Evolutionary conservation across 2,888 invertebrate species (phyloP).

Genomic region (Neelides folsomi): DNA sequence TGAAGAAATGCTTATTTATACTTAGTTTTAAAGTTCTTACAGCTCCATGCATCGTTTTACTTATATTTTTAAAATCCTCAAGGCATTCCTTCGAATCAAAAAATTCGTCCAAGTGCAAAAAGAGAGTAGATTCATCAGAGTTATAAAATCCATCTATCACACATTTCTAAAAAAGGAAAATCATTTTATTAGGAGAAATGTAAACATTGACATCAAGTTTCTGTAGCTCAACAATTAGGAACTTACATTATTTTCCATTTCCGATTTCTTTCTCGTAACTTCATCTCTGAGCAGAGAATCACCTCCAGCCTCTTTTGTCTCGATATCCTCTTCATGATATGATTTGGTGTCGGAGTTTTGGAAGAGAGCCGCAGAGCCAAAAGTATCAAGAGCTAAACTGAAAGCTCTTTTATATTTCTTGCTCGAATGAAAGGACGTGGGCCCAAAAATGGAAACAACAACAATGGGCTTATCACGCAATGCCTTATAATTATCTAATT

Average conservation of each 20-base stretch:
- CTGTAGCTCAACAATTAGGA: background rate
- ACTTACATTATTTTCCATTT: background rate
- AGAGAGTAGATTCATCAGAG: slow-evolving; percentile 44
- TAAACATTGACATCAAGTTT: background rate
- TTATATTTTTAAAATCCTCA: slow-evolving; percentile 41
- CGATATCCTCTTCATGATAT: background rate
- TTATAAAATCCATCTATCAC: slow-evolving; percentile 43
- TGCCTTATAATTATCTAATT: too few relatives aligned
- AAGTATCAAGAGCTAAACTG: slow-evolving; percentile 21
- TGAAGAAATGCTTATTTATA: slow-evolving; percentile 6
- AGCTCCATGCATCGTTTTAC: slow-evolving; percentile 41
- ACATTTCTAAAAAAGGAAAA: slow-evolving; percentile 12
- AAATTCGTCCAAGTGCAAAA: slow-evolving; percentile 46
- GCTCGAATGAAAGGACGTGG: slow-evolving; percentile 11
- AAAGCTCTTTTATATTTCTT: slow-evolving; percentile 23
- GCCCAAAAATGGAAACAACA: slow-evolving; percentile 55
- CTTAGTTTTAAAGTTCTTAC: slow-evolving; percentile 32
- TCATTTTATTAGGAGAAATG: too few relatives aligned
- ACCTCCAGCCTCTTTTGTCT: background rate
- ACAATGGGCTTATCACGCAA: slow-evolving; percentile 44
- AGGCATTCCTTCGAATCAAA: slow-evolving; percentile 44
- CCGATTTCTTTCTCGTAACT: background rate
- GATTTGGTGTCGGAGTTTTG: background rate
- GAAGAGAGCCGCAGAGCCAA: slow-evolving; percentile 20
- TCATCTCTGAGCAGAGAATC: background rate